Evolutionary conservation across 2,888 invertebrate species (phyloP), one percentile per base, ranked within the genome.

Genomic region (Ditylenchus weischeri): DNA sequence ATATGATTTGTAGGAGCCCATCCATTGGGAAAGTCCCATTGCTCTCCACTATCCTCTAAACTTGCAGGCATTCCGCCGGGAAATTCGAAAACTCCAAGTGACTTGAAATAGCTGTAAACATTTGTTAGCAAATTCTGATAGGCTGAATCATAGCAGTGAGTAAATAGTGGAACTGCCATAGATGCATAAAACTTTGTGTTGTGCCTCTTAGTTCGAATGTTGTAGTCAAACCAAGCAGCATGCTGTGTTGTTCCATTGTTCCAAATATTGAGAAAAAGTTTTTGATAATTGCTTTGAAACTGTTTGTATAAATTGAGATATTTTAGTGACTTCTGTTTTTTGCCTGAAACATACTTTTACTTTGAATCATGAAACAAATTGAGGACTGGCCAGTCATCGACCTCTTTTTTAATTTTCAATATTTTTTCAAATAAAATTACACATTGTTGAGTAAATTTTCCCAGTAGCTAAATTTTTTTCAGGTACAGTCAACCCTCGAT

Each of bases 81-180:
- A 51, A 21, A 51, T n/a, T 51, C 7, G 13, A 51, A 51, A 13
- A 51, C 15, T 7, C 51, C 51, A 23, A 61, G 38, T 1, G 47
- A 18, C 43, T 48, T 21, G 13, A 61, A 36, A 19, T 19, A 21
- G 1, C 43, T 47, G 51, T 51, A 51, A 15, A 51, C 51, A 21
- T 51, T 8, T 21, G 75, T 73, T 8, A 76, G 70, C 48, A 73
- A 75, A 36, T 69, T 72, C 15, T 72, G 71, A 63, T 78, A 73
- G 62, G 75, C 57, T 29, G 71, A 72, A 63, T 78, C 72, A 50
- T 76, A 78, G 62, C 76, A 76, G 11, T 72, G 86, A 64, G 89
- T 87, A 90, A 90, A 91, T 5, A 91, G 84, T 0, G 91, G 91
- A 0, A 89, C 86, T 8, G 90, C 85, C 77, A 90, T 76, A 1